A percentile compares a stretch with the other conserved stretches of the same genome.
Evolutionary conservation across 2,888 invertebrate species (phyloP).

Genomic region (Dilophus febrilis): DNA sequence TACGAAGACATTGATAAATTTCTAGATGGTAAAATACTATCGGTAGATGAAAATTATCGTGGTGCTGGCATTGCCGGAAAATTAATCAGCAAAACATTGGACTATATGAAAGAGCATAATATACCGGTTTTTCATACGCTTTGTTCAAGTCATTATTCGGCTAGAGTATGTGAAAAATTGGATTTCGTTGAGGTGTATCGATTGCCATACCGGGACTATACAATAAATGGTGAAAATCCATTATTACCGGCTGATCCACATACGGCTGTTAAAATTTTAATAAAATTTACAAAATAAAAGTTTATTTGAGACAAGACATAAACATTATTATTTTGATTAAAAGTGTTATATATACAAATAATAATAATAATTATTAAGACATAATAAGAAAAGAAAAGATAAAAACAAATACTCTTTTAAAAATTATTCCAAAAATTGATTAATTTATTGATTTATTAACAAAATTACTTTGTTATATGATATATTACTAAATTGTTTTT

Average conservation of each 20-base stretch:
- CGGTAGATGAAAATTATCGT: constrained; percentile 26
- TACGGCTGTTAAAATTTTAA: constrained; percentile 37
- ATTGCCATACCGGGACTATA: constrained; percentile 46
- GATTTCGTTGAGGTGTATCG: constrained; percentile 52
- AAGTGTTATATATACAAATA: too few species aligned
- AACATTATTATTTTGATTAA: too few species aligned
- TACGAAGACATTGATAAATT: constrained; percentile 27
- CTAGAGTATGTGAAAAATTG: constrained; percentile 48
- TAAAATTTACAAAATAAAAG: constrained; percentile 31
- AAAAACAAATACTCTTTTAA: too few species aligned
- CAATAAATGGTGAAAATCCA: constrained; percentile 41
- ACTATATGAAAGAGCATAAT: constrained; percentile 24
- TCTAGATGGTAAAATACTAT: constrained; percentile 28
- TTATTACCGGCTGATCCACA: constrained; percentile 50
- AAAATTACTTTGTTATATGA: too few species aligned
- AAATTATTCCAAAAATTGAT: too few species aligned
- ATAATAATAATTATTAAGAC: too few species aligned
- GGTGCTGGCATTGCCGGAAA: constrained; percentile 28
- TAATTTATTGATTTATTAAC: too few species aligned
- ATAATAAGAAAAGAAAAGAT: too few species aligned
- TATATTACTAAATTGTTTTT: too few species aligned
- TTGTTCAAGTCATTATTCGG: constrained; percentile 61
- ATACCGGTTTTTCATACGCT: constrained; percentile 46
- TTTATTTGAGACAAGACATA: too few species aligned
- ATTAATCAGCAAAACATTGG: constrained; percentile 22